Conservation (phyloP, 1,140 invertebrate species). For the Globodera ellingtonae region DNA sequence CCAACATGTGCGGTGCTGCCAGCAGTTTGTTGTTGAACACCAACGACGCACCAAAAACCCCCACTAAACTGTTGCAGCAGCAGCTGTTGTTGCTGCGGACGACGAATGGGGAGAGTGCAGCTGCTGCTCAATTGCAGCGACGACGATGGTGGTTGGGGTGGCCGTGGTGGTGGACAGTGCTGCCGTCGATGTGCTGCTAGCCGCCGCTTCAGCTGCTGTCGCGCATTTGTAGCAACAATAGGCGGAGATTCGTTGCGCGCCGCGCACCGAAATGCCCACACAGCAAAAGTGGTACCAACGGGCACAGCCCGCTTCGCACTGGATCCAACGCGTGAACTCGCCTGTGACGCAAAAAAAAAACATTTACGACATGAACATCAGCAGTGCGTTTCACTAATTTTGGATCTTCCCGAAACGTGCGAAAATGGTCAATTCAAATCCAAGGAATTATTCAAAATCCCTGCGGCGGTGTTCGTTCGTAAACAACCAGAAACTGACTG, state of each 20-base stretch:
- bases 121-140: too few species aligned
- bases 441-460: neutral
- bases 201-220: neutral
- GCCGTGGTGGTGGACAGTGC: neutral
- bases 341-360: slow-evolving; percentile 20
- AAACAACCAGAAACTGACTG: slow-evolving; percentile 28
- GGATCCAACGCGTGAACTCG: slow-evolving; percentile 41
- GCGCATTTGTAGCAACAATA: slow-evolving; percentile 38
- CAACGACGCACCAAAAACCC: too few species aligned
- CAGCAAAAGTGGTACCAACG: slow-evolving; percentile 38
- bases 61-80: too few species aligned
- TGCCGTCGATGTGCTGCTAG: neutral
- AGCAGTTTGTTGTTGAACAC: too few species aligned
- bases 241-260: slow-evolving; percentile 34
- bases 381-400: too few species aligned
- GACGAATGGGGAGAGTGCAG: too few species aligned
- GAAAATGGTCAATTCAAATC: slow-evolving; percentile 24
- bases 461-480: neutral
- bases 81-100: too few species aligned
- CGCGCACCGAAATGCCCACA: slow-evolving; percentile 37
- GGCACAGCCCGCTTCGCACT: slow-evolving; percentile 33
- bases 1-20: too few species aligned
- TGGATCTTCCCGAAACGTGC: too few species aligned
- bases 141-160: neutral
- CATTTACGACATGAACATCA: neutral